phyloP scores from a whole-genome alignment of 2,797 vertebrate genomes.

The Coendou prehensilis region DNA sequence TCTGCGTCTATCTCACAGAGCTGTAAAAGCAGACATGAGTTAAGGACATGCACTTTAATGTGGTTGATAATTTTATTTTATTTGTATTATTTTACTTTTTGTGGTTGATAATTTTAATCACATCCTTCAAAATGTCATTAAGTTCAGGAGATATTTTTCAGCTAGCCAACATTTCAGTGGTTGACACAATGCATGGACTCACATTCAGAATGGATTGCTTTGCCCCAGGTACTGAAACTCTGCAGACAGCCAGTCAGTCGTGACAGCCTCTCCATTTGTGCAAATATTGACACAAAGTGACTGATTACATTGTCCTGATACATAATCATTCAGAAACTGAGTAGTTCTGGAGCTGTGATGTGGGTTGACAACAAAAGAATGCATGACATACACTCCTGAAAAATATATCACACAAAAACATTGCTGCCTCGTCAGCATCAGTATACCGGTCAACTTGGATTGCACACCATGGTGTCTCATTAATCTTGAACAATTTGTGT shows the following conservation, averaged over 20 bases:
- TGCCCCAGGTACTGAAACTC: background rate
- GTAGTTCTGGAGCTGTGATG: background rate
- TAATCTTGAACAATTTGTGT: background rate
- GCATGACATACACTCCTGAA: background rate
- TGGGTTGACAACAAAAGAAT: background rate
- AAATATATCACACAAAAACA: background rate
- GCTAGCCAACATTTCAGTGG: background rate
- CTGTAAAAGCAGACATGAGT: background rate
- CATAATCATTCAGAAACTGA: background rate
- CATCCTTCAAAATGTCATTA: background rate
- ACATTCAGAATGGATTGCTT: background rate
- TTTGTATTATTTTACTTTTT: background rate
- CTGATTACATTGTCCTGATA: background rate
- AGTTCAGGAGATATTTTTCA: background rate
- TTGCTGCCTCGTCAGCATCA: background rate
- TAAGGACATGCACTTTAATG: background rate
- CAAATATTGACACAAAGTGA: background rate
- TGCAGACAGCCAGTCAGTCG: background rate
- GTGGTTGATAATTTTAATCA: background rate
- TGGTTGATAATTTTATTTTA: background rate
- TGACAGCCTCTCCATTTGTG: background rate
- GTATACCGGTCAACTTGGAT: background rate
- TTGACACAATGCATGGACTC: background rate
- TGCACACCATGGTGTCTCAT: background rate
- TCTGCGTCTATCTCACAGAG: background rate